Base-by-base conservation (phyloP, 2,888 invertebrate species). In the Eupithecia insigniata region DNA sequence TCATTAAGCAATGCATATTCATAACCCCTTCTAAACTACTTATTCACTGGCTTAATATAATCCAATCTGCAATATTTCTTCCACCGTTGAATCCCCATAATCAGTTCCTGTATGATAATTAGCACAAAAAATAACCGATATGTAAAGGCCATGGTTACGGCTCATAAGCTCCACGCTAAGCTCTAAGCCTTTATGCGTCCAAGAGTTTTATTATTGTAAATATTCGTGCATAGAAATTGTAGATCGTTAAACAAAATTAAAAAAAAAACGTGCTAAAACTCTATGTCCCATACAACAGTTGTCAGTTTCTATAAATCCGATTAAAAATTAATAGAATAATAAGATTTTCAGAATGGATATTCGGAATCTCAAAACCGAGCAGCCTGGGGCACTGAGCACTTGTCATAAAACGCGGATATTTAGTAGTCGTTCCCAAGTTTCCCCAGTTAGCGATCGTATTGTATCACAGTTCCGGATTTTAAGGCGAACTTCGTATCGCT, bases 101-200 rank as follows among this genome's bases (percentile, higher is more conserved):
- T 83, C 73, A 79, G 83, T 85, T 85, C 82, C 82, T 82, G 81
- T 85, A 84, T 87, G 84, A 71, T 86, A 85, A 87, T 85, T 75
- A 74, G 73, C 71, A 26, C 16, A 71, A 75, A 78, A 81, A 84
- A 82, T 79, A 79, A 81, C 78, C 80, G 81, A 83, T 83, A 83
- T 85, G 82, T 83, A 83, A 87, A 82, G 74, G 82, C 81, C 81
- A 82, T 74, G 84, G 89, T 87, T 81, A 84, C 83, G 88, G 84
- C 87, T 89, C 88, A 87, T 85, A 80, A 82, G 83, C 78, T 81
- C 80, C 87, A 85, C 85, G 87, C 86, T 78, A 80, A 79, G 76
- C 80, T 81, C 81, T 28, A 36, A 70, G 66, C 58, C 66, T 18
- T 39, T 22, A 55, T 26, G 1, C 10, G 1, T 14, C 7, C 22